These are phyloP conservation scores for Spicauda simplicius DNA, from an alignment of 2,888 invertebrate species.

Conservation along the genomic window DNA sequence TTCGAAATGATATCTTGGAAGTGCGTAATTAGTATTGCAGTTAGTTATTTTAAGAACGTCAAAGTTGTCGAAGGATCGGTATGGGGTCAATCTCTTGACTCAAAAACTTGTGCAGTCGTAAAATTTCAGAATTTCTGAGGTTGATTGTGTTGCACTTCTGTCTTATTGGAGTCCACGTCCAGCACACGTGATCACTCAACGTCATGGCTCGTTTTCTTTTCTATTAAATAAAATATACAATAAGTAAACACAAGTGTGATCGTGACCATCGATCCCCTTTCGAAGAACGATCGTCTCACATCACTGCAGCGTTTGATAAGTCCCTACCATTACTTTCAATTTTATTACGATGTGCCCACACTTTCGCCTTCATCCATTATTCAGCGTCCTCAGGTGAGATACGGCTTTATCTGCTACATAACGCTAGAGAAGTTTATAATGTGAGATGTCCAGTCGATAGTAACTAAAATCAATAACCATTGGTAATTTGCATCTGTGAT, in stretches of 20 bases:
- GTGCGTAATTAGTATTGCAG: conserved; percentile 5
- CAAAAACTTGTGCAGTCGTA: too few relatives aligned
- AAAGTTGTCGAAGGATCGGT: too few relatives aligned
- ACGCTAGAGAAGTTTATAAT: not conserved
- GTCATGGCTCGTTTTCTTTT: too few relatives aligned
- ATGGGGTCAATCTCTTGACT: too few relatives aligned
- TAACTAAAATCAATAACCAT: too few relatives aligned
- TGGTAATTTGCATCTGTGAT: too few relatives aligned
- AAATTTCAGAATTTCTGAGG: too few relatives aligned
- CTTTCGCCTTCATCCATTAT: conserved; percentile 3
- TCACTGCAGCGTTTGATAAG: not conserved
- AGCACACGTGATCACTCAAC: too few relatives aligned
- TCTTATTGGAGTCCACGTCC: too few relatives aligned
- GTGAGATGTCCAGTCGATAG: not conserved
- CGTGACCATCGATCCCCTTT: not conserved
- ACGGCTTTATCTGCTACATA: not conserved
- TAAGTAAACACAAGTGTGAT: too few relatives aligned
- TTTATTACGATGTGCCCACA: not conserved
- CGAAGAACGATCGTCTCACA: not conserved
- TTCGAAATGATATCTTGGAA: conserved; percentile 24
- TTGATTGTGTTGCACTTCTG: too few relatives aligned
- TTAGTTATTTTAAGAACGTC: not conserved
- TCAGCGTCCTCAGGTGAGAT: conserved; percentile 1
- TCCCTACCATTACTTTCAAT: not conserved
- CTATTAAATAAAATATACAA: too few relatives aligned